Conservation (phyloP, 2,888 invertebrate species). For the Apomyelois bistriatella region DNA sequence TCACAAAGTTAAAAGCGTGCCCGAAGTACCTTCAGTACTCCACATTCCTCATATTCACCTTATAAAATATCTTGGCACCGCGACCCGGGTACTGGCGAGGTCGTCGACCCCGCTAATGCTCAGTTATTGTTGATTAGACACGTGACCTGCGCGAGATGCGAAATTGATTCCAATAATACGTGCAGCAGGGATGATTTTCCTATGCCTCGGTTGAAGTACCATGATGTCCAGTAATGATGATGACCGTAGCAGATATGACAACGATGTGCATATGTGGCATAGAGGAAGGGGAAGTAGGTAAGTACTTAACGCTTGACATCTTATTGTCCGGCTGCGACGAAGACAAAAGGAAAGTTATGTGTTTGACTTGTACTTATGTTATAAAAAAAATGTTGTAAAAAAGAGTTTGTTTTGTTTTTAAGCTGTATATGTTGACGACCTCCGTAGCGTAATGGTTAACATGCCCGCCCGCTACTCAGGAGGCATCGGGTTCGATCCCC, state of each 20-base stretch:
- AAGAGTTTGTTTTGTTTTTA: too few species aligned
- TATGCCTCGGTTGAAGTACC: background rate
- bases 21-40: background rate
- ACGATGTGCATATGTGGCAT: background rate
- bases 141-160: conserved; percentile 22
- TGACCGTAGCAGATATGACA: background rate
- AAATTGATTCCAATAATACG: background rate
- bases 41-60: background rate
- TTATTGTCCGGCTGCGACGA: too few species aligned
- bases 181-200: background rate
- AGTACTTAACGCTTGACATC: background rate
- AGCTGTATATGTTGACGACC: too few species aligned
- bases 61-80: conserved; percentile 26
- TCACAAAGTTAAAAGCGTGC: background rate
- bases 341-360: too few species aligned
- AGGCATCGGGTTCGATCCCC: too few species aligned
- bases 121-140: conserved; percentile 46
- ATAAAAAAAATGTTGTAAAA: too few species aligned
- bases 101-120: conserved; percentile 45
- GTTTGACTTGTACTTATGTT: too few species aligned
- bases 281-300: background rate
- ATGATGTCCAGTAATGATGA: conserved; percentile 10
- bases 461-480: too few species aligned
- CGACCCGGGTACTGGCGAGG: conserved; percentile 22
- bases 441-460: too few species aligned